phyloP scores from a whole-genome alignment of 2,797 vertebrate species.

The Champsocephalus esox region DNA sequence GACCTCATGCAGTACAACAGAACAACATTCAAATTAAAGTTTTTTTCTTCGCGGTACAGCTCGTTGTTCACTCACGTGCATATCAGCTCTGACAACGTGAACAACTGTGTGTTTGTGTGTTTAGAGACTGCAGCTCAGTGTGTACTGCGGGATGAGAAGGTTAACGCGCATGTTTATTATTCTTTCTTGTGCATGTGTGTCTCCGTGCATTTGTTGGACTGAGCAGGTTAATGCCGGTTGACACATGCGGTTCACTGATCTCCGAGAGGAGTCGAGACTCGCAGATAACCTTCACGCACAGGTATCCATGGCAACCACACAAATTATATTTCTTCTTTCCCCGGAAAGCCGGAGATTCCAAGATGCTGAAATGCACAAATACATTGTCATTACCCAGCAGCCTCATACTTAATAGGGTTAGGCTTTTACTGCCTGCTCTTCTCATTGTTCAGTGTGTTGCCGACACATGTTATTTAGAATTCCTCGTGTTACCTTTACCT shows the following conservation, averaged over 20 bases:
- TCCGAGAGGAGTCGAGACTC: conserved; percentile 82
- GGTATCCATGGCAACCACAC: conserved; percentile 86
- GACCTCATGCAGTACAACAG: conserved; percentile 47
- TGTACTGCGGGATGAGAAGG: conserved; percentile 36
- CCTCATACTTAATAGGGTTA: conserved; percentile 78
- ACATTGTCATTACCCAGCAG: conserved; percentile 81
- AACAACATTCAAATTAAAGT: conserved; percentile 58
- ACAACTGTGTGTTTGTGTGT: conserved; percentile 49
- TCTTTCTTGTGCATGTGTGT: conserved; percentile 61
- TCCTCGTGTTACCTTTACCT: conserved; percentile 61
- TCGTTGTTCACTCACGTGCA: conserved; percentile 49
- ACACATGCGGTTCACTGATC: conserved; percentile 83
- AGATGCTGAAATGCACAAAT: conserved; percentile 83
- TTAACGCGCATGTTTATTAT: conserved; percentile 60
- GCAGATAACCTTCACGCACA: conserved; percentile 73
- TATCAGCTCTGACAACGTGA: conserved; percentile 39
- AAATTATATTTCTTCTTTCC: conserved; percentile 77
- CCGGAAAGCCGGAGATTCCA: conserved; percentile 73
- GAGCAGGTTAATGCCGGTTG: conserved; percentile 84
- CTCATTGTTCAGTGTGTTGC: conserved; percentile 64
- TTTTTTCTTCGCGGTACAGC: conserved; percentile 53
- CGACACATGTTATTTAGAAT: conserved; percentile 74
- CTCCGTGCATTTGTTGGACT: conserved; percentile 66
- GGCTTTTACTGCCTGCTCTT: conserved; percentile 69
- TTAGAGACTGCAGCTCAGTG: background rate